phyloP scores from a whole-genome alignment of 2,113 vertebrate species.

The Sceloporus undulatus region DNA sequence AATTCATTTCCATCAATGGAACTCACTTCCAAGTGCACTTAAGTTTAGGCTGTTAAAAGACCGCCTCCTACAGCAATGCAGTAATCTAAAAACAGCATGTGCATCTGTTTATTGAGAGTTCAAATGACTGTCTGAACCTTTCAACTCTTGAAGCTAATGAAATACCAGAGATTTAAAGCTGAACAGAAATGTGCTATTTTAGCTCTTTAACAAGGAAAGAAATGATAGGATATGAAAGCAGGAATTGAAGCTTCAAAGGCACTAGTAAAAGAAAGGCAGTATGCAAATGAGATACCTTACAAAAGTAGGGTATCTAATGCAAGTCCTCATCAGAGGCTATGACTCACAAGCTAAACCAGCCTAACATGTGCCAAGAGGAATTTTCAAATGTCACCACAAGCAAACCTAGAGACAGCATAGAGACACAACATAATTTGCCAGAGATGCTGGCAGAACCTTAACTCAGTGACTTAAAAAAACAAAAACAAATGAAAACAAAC shows the following conservation, averaged over 20 bases:
- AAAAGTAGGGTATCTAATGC: background rate
- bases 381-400: conserved; percentile 14
- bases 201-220: background rate
- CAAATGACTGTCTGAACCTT: background rate
- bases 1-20: background rate
- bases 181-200: background rate
- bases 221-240: background rate
- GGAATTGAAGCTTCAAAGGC: background rate
- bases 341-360: conserved; percentile 35
- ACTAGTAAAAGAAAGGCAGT: background rate
- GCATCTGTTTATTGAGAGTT: conserved; percentile 3
- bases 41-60: background rate
- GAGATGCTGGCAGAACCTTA: background rate
- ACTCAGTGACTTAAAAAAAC: background rate
- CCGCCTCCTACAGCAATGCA: background rate
- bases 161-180: background rate
- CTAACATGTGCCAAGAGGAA: conserved; percentile 9
- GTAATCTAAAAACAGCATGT: conserved; percentile 25
- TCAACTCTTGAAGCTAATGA: background rate
- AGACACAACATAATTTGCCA: background rate
- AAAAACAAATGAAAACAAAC: background rate
- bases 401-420: background rate
- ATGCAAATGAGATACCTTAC: background rate
- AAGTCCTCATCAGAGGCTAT: conserved; percentile 16
- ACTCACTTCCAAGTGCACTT: background rate